These are phyloP conservation scores for Apteryx owenii DNA, from an alignment of 2,113 vertebrate genomes.

Conservation along the genomic window DNA sequence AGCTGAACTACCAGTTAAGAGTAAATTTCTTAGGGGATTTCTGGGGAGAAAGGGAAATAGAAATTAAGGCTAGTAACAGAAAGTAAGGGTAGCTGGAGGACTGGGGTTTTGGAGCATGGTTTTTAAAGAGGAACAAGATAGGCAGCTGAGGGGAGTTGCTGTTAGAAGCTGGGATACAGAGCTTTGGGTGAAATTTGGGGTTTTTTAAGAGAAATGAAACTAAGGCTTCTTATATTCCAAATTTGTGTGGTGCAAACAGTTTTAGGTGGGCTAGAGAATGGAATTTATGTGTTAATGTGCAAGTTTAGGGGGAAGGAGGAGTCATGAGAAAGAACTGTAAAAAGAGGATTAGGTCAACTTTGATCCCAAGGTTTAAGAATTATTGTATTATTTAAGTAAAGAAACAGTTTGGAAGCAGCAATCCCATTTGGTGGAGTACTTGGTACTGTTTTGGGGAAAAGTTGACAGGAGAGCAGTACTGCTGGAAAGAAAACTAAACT, in stretches of 20 bases:
- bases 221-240: not conserved
- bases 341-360: not conserved
- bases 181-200: not conserved
- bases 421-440: not conserved
- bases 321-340: not conserved
- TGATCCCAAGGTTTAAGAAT: not conserved
- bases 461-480: not conserved
- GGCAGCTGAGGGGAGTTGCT: not conserved
- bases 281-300: not conserved
- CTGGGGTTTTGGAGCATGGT: not conserved
- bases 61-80: not conserved
- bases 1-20: not conserved
- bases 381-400: not conserved
- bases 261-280: too few relatives aligned
- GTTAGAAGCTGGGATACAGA: not conserved
- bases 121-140: not conserved
- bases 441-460: not conserved
- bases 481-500: not conserved
- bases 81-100: not conserved
- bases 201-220: not conserved
- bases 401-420: not conserved
- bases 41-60: not conserved
- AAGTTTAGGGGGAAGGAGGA: not conserved
- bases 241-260: not conserved
- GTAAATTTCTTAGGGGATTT: not conserved